These are phyloP conservation scores for Cettia cetti DNA, from an alignment of 2,113 vertebrate species.

Conservation along the genomic window DNA sequence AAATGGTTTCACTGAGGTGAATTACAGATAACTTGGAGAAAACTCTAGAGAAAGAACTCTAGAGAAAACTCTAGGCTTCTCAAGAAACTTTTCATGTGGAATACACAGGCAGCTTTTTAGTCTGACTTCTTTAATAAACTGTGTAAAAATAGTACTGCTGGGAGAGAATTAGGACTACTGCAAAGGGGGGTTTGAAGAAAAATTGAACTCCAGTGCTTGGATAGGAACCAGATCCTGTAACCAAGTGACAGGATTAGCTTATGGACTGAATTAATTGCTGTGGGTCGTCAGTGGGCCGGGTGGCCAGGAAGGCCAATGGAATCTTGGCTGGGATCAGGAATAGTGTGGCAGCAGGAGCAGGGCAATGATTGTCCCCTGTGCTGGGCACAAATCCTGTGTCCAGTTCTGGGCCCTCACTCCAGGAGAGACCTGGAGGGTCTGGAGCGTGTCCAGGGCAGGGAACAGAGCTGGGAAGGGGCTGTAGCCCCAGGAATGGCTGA, in stretches of 20 bases:
- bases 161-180: neutral
- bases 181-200: neutral
- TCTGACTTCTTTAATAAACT: neutral
- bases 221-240: neutral
- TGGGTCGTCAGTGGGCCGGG: neutral
- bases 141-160: neutral
- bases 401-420: neutral
- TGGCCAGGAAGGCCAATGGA: neutral
- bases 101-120: neutral
- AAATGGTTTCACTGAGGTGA: neutral
- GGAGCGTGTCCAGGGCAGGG: rapidly evolving
- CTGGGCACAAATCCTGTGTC: neutral
- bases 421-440: rapidly evolving
- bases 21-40: neutral
- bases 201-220: neutral
- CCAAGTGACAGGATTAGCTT: neutral
- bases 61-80: neutral
- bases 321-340: neutral
- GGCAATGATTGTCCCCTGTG: neutral
- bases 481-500: neutral
- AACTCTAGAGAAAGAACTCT: too few relatives aligned
- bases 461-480: rapidly evolving
- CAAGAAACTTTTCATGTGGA: neutral
- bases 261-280: neutral
- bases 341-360: neutral